These are phyloP conservation scores for Leiothrix lutea DNA, from an alignment of 2,113 vertebrate species.

Conservation along the genomic window DNA sequence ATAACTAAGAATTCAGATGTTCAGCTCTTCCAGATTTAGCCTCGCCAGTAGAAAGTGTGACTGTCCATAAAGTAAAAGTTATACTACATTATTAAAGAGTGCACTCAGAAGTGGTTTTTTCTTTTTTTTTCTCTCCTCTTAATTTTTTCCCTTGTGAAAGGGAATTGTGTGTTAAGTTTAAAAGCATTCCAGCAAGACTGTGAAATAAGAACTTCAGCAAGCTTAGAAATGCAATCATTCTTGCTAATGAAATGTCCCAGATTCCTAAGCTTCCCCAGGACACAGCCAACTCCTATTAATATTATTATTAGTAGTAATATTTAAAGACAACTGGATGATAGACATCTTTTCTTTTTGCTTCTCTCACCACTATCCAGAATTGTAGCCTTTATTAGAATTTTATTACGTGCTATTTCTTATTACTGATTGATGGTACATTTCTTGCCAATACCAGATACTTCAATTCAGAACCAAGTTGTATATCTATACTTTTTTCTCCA, in stretches of 20 bases:
- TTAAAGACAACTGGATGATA: conserved; percentile 11
- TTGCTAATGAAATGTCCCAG: conserved; percentile 50
- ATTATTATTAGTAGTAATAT: not conserved
- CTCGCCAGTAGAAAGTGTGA: not conserved
- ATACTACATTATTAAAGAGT: not conserved
- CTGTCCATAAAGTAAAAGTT: not conserved
- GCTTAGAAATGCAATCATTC: conserved; percentile 34
- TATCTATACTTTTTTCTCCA: not conserved
- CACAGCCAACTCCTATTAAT: not conserved
- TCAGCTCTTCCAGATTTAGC: not conserved
- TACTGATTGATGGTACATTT: not conserved
- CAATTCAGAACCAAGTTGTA: not conserved
- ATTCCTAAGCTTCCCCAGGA: conserved; percentile 50
- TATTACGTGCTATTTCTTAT: not conserved
- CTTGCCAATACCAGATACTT: not conserved
- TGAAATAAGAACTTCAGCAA: conserved; percentile 29
- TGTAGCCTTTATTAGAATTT: not conserved
- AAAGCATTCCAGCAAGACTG: not conserved
- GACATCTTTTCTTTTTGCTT: conserved; percentile 5
- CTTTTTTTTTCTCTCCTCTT: fast-evolving
- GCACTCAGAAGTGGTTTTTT: not conserved
- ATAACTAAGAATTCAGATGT: not conserved
- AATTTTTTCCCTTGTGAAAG: not conserved
- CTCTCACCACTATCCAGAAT: conserved; percentile 12
- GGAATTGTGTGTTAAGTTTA: not conserved